Evolutionary conservation across 2,797 vertebrate species (phyloP).

Genomic region (Podargus strigoides): DNA sequence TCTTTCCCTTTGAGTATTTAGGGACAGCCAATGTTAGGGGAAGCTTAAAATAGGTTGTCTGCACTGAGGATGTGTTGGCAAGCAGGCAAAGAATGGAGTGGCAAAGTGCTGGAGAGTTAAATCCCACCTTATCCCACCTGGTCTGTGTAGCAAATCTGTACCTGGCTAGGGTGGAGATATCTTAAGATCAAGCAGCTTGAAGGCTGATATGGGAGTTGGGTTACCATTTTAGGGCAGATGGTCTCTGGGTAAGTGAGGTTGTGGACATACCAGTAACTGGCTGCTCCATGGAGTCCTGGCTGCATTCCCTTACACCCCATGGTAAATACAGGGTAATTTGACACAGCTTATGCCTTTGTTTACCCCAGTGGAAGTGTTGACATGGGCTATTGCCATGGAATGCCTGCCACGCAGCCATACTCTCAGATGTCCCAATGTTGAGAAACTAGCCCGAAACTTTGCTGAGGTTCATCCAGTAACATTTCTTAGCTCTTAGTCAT

Average conservation of each 20-base stretch:
- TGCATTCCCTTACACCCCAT: background rate
- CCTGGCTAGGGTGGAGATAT: background rate
- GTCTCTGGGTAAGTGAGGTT: background rate
- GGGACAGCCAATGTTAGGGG: background rate
- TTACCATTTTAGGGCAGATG: background rate
- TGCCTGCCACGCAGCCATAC: background rate
- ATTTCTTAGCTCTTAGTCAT: background rate
- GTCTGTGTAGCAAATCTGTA: background rate
- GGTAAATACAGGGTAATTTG: background rate
- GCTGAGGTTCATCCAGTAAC: background rate
- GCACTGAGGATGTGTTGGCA: background rate
- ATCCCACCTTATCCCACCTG: background rate
- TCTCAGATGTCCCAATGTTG: background rate
- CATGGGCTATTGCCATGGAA: background rate
- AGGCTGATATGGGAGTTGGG: background rate
- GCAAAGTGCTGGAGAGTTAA: background rate
- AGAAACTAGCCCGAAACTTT: background rate
- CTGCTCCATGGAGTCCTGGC: background rate
- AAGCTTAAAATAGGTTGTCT: background rate
- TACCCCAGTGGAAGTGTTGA: background rate
- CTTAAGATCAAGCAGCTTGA: background rate
- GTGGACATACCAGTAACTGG: background rate
- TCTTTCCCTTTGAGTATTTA: background rate
- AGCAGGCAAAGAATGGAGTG: background rate
- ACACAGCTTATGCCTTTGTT: constrained; percentile 18